Base-by-base conservation (phyloP, 2,888 invertebrate genomes). In the Molorchus minor region DNA sequence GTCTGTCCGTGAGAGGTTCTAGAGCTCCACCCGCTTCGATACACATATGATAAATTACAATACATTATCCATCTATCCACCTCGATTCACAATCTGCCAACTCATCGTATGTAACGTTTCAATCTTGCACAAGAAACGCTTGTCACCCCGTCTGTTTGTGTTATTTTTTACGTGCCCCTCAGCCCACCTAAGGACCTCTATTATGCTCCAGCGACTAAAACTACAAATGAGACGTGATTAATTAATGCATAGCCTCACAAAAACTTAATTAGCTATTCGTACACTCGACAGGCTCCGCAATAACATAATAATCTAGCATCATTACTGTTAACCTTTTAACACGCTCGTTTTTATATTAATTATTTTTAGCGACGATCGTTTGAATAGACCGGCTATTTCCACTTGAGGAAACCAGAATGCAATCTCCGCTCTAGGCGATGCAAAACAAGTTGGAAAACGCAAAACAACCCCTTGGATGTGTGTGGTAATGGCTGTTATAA, bases 311-410 rank as follows among this genome's bases (percentile, higher is more conserved):
- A 52, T 16, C 45, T 17, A 33, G 12, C 45, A 47, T 61, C 56
- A 54, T 61, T 61, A 61, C 38, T 38, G 46, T 61, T 54, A 57
- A 61, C 56, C 61, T n/a, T 56, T 57, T 54, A 41, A 55, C 56
- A 43, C 29, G 16, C 40, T 49, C 30, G 41, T 57, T 61, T 61
- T 54, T 56, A 53, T 52, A n/a, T 41, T 56, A 62, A 56, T 62
- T 62, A 62, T 52, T 45, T 44, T 49, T 43, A 56, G 49, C 29
- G 56, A 47, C 40, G 40, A 17, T 56, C 56, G 53, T 56, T 44
- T 36, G 56, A 53, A 62, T 56, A 54, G 20, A 52, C n/a, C 29
- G 46, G 29, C 15, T 20, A 13, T 35, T 15, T 38, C 38, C 20
- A 5, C 25, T 54, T 17, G n/a, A 17, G 17, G 13, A 5, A 29